These are phyloP conservation scores for Staurois parvus DNA, from an alignment of 2,797 vertebrate genomes.

Conservation along the genomic window DNA sequence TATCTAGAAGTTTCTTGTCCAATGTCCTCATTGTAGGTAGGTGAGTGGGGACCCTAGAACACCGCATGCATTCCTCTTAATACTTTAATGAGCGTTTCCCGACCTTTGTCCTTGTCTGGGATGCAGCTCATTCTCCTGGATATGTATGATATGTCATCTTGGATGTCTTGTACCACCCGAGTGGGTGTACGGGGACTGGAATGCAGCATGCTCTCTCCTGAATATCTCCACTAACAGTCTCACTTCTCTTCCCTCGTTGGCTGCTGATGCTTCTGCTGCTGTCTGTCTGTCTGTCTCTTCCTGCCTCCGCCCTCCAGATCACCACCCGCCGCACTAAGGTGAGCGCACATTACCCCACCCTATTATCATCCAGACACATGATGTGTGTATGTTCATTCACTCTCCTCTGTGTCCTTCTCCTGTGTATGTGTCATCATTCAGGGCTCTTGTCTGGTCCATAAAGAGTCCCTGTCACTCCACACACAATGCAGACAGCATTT, in stretches of 20 bases:
- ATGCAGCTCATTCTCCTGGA: too few relatives aligned
- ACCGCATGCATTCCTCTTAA: too few relatives aligned
- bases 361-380: not conserved
- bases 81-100: not conserved
- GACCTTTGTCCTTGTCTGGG: not conserved
- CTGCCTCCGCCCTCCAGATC: slow-evolving; percentile 43
- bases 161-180: not conserved
- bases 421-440: too few relatives aligned
- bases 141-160: too few relatives aligned
- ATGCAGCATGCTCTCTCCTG: not conserved
- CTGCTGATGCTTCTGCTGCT: slow-evolving; percentile 18
- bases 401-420: too few relatives aligned
- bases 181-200: not conserved
- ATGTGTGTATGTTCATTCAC: not conserved
- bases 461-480: too few relatives aligned
- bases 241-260: slow-evolving; percentile 28
- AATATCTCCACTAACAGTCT: slow-evolving; percentile 39
- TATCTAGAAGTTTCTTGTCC: too few relatives aligned
- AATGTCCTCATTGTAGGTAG: too few relatives aligned
- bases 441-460: too few relatives aligned
- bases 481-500: too few relatives aligned
- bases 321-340: slow-evolving; percentile 57
- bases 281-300: slow-evolving; percentile 43
- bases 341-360: slow-evolving; percentile 9
- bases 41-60: too few relatives aligned